A percentile compares a stretch with the other conserved stretches of the same genome.
These are phyloP conservation scores for Puntigrus tetrazona DNA, from an alignment of 2,113 vertebrate genomes.

Conservation along the genomic window DNA sequence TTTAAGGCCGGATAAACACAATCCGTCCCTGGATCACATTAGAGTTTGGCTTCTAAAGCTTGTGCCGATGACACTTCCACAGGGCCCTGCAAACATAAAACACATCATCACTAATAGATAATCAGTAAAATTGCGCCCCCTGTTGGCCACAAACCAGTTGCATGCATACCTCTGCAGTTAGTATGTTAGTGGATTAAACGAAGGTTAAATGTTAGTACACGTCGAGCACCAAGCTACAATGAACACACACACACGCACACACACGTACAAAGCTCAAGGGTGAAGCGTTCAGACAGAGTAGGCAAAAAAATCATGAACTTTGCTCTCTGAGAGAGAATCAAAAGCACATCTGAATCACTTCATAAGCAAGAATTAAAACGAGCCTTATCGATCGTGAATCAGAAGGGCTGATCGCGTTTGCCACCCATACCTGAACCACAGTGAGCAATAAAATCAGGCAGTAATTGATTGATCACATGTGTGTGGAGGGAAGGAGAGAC, in stretches of 20 bases:
- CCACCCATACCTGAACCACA: slow-evolving; percentile 40
- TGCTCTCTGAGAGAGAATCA: not conserved
- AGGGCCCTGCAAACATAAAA: not conserved
- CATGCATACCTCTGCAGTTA: not conserved
- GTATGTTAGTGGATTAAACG: slow-evolving; percentile 6
- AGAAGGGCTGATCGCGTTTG: slow-evolving; percentile 1
- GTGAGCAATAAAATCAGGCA: slow-evolving; percentile 34
- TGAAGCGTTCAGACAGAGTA: not conserved
- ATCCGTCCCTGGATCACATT: not conserved
- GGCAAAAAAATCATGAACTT: not conserved
- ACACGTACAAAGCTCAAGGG: not conserved
- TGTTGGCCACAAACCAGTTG: not conserved
- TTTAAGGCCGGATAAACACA: not conserved
- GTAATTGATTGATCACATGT: slow-evolving; percentile 50
- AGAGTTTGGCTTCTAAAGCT: slow-evolving; percentile 31
- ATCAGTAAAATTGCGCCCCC: not conserved
- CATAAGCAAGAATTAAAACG: not conserved
- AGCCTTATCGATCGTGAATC: not conserved
- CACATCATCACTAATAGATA: not conserved
- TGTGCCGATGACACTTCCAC: not conserved
- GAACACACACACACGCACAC: not conserved
- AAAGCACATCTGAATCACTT: slow-evolving; percentile 7
- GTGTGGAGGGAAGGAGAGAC: slow-evolving; percentile 26
- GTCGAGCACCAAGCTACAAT: not conserved
- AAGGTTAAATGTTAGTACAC: slow-evolving; percentile 1